Evolutionary conservation across 2,113 vertebrate genomes (phyloP).

Genomic region (Callipepla californica): DNA sequence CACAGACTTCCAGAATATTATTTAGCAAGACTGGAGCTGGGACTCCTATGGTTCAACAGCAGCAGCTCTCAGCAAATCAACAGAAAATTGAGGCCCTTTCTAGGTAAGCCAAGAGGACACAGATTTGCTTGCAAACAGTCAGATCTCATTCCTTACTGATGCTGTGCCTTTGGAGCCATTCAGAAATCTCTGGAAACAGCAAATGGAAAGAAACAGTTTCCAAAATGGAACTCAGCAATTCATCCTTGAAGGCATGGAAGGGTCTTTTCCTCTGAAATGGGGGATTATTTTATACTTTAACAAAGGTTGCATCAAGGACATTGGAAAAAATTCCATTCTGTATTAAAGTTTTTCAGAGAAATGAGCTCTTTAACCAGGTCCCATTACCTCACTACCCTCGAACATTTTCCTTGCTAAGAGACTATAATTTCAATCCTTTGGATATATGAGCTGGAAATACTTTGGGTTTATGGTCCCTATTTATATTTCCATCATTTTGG

Average conservation of each 20-base stretch:
- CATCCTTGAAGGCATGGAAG: not conserved
- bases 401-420: conserved; percentile 67
- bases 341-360: conserved; percentile 51
- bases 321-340: conserved; percentile 36
- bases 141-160: not conserved
- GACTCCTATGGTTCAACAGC: not conserved
- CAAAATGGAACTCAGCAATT: conserved; percentile 30
- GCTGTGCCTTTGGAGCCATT: not conserved
- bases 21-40: not conserved
- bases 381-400: conserved; percentile 65
- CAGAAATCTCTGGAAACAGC: conserved; percentile 21
- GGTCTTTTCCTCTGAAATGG: conserved; percentile 50
- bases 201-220: conserved; percentile 27
- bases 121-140: not conserved
- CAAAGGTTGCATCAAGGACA: conserved; percentile 59
- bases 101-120: not conserved
- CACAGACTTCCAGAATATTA: not conserved
- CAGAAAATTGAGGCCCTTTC: conserved; percentile 17
- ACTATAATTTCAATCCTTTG: conserved; percentile 65
- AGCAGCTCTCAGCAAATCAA: not conserved
- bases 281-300: conserved; percentile 31
- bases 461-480: conserved; percentile 53
- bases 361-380: conserved; percentile 51
- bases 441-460: conserved; percentile 56
- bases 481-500: conserved; percentile 62